Evolutionary conservation across 2,113 vertebrate genomes (phyloP).

Genomic region (Sakesphorus luctuosus): DNA sequence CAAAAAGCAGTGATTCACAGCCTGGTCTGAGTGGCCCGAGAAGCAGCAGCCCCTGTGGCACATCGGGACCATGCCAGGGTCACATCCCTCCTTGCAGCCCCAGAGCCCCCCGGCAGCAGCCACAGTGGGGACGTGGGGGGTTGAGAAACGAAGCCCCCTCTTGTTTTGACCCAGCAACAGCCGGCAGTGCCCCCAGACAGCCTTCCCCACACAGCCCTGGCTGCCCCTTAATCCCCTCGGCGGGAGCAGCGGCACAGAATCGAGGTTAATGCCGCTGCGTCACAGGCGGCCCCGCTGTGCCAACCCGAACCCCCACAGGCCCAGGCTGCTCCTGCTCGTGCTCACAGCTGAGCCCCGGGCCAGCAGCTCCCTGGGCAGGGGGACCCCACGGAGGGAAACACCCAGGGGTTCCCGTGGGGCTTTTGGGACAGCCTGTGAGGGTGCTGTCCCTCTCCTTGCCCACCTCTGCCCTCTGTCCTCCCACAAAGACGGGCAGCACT

Average conservation of each 20-base stretch:
- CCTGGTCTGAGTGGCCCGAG: fast-evolving
- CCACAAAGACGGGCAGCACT: background rate
- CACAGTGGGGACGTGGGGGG: fast-evolving
- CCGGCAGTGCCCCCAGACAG: background rate
- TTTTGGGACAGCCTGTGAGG: background rate
- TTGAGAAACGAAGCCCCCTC: background rate
- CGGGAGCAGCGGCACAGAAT: background rate
- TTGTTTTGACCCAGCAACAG: background rate
- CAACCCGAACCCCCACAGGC: background rate
- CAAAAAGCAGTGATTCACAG: background rate
- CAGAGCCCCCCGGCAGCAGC: fast-evolving
- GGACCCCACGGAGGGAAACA: fast-evolving
- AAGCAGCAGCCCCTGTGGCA: background rate
- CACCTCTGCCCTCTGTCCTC: background rate
- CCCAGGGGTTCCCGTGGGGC: background rate
- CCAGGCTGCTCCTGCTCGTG: background rate
- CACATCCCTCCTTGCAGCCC: background rate
- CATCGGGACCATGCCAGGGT: fast-evolving
- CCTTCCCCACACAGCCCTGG: background rate
- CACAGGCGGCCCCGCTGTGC: background rate
- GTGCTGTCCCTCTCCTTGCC: background rate
- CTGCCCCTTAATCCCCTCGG: constrained; percentile 53
- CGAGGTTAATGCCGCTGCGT: constrained; percentile 67
- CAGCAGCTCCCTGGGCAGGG: background rate
- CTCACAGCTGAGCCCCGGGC: background rate